These are phyloP conservation scores for Ciconia maguari DNA, from an alignment of 2,113 vertebrate species.

Conservation along the genomic window DNA sequence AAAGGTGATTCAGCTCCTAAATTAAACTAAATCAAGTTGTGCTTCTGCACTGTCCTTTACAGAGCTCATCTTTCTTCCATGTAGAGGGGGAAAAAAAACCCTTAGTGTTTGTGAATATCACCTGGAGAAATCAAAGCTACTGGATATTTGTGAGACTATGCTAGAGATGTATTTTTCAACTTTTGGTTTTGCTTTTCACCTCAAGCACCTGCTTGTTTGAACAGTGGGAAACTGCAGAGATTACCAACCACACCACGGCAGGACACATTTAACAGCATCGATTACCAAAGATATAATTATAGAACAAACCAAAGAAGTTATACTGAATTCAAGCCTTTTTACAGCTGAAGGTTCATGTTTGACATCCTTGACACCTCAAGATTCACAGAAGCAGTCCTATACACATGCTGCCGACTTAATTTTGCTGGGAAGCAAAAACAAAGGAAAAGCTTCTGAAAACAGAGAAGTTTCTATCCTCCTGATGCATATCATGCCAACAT, in stretches of 20 bases:
- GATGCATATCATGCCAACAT: neutral
- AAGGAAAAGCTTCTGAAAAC: neutral
- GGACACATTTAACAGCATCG: neutral
- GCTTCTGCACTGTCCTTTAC: neutral
- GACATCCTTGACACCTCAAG: neutral
- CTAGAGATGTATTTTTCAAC: neutral
- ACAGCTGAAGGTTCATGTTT: neutral
- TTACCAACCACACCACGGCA: neutral
- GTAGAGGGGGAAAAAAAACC: neutral
- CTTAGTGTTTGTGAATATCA: neutral
- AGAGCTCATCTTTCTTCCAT: rapidly evolving
- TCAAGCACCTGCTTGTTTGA: neutral
- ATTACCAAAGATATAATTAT: neutral
- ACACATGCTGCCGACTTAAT: neutral
- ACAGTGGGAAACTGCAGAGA: neutral
- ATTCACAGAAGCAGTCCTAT: neutral
- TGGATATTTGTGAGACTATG: neutral
- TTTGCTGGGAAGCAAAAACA: neutral
- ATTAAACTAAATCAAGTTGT: neutral
- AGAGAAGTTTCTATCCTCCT: neutral
- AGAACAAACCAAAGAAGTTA: neutral
- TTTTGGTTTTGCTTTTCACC: neutral
- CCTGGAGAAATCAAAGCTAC: neutral
- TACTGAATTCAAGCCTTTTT: neutral
- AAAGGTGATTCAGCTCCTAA: neutral